These are phyloP conservation scores for Dysmachus trigonus DNA, from an alignment of 2,888 invertebrate genomes.

Conservation along the genomic window DNA sequence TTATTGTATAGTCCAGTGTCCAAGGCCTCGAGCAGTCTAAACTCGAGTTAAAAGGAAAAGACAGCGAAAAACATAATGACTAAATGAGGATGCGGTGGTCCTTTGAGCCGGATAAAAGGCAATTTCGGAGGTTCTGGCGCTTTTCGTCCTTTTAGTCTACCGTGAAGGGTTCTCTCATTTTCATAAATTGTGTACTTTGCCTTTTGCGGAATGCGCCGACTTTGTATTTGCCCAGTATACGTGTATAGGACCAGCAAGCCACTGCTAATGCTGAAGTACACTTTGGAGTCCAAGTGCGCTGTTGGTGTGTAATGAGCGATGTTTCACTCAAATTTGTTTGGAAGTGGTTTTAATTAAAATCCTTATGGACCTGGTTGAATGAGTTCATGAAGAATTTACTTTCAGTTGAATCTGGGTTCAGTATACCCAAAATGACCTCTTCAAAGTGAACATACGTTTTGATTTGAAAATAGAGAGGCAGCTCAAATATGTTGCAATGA, in stretches of 20 bases:
- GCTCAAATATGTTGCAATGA: background rate
- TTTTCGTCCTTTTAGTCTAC: background rate
- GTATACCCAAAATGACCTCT: background rate
- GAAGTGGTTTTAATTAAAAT: background rate
- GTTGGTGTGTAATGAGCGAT: background rate
- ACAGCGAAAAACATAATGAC: background rate
- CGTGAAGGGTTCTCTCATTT: background rate
- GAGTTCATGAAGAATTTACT: background rate
- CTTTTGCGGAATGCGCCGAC: background rate
- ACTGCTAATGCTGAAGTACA: background rate
- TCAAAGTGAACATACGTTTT: background rate
- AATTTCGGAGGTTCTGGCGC: background rate
- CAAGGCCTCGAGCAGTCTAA: background rate
- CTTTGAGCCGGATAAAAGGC: background rate
- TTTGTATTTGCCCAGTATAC: background rate
- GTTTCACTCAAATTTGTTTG: background rate
- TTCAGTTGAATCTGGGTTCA: background rate
- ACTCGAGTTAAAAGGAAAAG: background rate
- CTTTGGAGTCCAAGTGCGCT: background rate
- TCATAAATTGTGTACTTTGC: slow-evolving; percentile 20
- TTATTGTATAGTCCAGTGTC: background rate
- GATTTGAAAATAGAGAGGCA: background rate
- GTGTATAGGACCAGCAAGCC: background rate
- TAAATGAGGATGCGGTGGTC: background rate
- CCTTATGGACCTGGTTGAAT: background rate